A percentile compares a stretch with the other conserved stretches of the same genome.
Evolutionary conservation across 2,888 invertebrate species (phyloP).

Genomic region (Hylaea fasciaria): DNA sequence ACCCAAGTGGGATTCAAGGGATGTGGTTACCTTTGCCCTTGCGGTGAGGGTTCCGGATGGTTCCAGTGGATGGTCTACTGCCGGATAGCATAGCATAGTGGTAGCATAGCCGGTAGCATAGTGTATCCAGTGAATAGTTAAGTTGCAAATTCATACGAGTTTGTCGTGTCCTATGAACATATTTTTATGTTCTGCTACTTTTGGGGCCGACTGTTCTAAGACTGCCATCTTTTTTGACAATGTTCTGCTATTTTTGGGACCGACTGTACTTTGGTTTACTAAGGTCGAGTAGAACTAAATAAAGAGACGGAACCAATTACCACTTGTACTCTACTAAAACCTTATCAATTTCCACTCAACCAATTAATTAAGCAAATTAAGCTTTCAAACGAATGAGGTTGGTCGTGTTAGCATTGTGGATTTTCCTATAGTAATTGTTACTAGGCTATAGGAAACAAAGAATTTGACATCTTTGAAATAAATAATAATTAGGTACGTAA

Average conservation of each 20-base stretch:
- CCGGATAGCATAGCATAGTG: too few relatives aligned
- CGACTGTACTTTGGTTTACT: background rate
- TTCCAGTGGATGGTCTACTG: too few relatives aligned
- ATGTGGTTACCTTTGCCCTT: background rate
- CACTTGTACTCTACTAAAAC: slow-evolving; percentile 10
- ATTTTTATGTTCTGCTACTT: too few relatives aligned
- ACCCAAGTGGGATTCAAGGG: background rate
- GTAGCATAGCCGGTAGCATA: too few relatives aligned
- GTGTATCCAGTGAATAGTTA: too few relatives aligned
- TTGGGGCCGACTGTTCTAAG: background rate
- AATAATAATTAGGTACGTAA: too few relatives aligned
- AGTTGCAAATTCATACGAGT: too few relatives aligned
- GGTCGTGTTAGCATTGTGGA: background rate
- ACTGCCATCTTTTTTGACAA: too few relatives aligned
- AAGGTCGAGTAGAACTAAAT: background rate
- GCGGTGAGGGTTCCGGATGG: background rate
- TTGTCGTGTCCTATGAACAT: too few relatives aligned
- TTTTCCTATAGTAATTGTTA: background rate
- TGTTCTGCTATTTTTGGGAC: too few relatives aligned
- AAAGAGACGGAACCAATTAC: slow-evolving; percentile 7
- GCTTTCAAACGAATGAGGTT: slow-evolving; percentile 18
- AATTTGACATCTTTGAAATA: too few relatives aligned
- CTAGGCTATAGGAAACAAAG: background rate
- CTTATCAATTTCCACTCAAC: slow-evolving; percentile 10
- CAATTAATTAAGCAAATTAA: slow-evolving; percentile 22